These are phyloP conservation scores for Burhinus bistriatus DNA, from an alignment of 2,113 vertebrate genomes.

Conservation along the genomic window DNA sequence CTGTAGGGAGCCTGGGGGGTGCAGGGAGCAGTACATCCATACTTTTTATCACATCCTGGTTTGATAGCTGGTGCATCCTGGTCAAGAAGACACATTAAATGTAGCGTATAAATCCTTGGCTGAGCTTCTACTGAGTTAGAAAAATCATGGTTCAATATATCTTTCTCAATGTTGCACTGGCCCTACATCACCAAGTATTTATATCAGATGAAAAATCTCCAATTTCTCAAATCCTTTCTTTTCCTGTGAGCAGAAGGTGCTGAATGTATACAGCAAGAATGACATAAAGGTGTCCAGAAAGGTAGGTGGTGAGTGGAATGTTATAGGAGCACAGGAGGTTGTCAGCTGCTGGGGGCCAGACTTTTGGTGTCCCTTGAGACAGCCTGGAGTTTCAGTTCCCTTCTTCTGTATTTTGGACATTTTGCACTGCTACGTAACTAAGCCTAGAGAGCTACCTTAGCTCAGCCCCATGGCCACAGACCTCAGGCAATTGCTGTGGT, in stretches of 20 bases:
- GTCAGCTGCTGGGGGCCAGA: not conserved
- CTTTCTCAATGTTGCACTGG: not conserved
- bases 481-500: not conserved
- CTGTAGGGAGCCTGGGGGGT: accelerated
- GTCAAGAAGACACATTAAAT: not conserved
- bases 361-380: not conserved
- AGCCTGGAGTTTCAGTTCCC: not conserved
- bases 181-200: not conserved
- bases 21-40: not conserved
- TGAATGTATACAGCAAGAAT: not conserved
- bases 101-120: not conserved
- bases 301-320: not conserved
- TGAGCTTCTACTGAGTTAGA: not conserved
- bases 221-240: not conserved
- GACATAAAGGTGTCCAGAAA: not conserved
- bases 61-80: not conserved
- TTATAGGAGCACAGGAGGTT: not conserved
- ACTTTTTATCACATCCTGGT: not conserved
- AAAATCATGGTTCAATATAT: not conserved
- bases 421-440: not conserved
- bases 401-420: not conserved
- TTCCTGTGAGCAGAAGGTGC: not conserved
- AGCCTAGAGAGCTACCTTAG: not conserved
- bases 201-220: not conserved
- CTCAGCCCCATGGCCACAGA: not conserved